Evolutionary conservation across 1,140 invertebrate species (phyloP), one percentile per base, ranked within the genome.

Genomic region (Onthophagus taurus): DNA sequence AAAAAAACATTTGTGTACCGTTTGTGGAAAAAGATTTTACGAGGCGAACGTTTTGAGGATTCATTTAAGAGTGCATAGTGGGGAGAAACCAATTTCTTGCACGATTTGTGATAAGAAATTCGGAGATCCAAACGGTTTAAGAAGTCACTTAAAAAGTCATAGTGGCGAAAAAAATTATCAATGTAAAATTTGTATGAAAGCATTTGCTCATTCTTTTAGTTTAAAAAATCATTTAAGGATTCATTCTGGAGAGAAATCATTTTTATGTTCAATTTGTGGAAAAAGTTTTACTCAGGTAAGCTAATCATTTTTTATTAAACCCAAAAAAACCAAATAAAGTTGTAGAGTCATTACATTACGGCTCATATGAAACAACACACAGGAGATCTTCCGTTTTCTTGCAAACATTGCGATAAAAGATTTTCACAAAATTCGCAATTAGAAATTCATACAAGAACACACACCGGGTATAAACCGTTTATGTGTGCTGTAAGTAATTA

Each of bases 301-400:
- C 5, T 12, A 7, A n/a, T n/a, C 12, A 21, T 2, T 21, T 21
- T 38, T 1, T 9, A 4, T 5, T 1, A 6, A 2, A 13, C 12
- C 11, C 35, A 11, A 1, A 19, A 38, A n/a, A 21, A 6, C 1
- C 6, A 17, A 6, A 11, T 42, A 33, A 9, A 18, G 4, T 53
- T 50, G 8, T 13, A 53, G 51, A 53, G 51, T 37, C 47, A 55
- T 31, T 53, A 55, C 46, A 51, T 55, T 8, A 20, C 33, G 13
- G 45, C 53, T 26, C 53, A 55, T 16, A 41, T 39, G 44, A 20
- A 36, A 23, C 35, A 26, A 64, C 80, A 82, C 54, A 80, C 77
- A 0, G 77, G 78, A 0, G 76, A 78, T 50, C 59, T 71, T 6
- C 77, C 75, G 8, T 78, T 72, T 54, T 66, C 67, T 19, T 80